Conservation (phyloP, 2,888 invertebrate genomes). For the Antheraea yamamai region DNA sequence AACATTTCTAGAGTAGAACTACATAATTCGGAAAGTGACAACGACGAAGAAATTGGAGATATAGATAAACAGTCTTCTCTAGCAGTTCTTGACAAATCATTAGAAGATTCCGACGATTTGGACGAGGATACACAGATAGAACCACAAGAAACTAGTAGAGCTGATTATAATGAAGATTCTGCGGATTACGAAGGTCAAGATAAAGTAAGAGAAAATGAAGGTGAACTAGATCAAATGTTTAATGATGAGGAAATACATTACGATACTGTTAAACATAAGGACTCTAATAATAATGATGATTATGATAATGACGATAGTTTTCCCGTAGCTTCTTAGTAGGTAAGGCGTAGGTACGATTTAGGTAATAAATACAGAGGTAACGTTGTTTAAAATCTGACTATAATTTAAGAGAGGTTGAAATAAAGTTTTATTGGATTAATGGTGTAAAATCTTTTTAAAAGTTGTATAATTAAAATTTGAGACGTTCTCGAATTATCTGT, state of each 20-base stretch:
- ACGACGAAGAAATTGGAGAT: constrained; percentile 14
- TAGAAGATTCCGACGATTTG: constrained; percentile 19
- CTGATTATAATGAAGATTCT: constrained; percentile 27
- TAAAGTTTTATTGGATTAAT: neutral
- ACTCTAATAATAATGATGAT: constrained; percentile 59
- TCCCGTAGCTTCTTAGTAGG: constrained; percentile 55
- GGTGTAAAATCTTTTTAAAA: neutral
- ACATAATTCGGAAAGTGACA: constrained; percentile 29
- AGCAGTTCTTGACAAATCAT: constrained; percentile 19
- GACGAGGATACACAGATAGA: constrained; percentile 20
- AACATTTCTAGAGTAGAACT: constrained; percentile 36
- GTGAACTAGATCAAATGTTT: constrained; percentile 39
- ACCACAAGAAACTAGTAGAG: constrained; percentile 11
- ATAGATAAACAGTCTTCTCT: constrained; percentile 6
- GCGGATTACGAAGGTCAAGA: constrained; percentile 43
- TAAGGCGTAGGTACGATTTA: neutral
- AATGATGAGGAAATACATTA: constrained; percentile 53
- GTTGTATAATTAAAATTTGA: no score
- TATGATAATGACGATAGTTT: constrained; percentile 54
- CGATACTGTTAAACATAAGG: constrained; percentile 42
- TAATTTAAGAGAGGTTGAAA: neutral
- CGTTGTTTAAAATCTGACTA: neutral
- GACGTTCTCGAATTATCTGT: no score
- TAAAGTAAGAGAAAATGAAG: constrained; percentile 29
- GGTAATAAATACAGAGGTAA: neutral